These are phyloP conservation scores for Theretra japonica DNA, from an alignment of 2,888 invertebrate genomes.

Conservation along the genomic window DNA sequence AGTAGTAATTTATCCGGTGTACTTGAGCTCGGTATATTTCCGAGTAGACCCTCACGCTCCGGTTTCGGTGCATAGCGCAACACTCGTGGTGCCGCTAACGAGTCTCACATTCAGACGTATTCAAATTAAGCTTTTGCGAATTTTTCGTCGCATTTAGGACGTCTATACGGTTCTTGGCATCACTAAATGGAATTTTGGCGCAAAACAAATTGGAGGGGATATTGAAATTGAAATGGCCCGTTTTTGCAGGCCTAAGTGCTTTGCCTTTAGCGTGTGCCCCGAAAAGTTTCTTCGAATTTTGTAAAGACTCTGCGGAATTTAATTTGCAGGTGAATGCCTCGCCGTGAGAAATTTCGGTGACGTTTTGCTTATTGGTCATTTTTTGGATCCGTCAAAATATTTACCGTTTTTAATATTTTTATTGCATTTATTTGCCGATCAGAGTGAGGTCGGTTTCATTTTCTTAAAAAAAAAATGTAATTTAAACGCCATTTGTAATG, in stretches of 20 bases:
- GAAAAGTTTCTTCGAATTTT: constrained; percentile 46
- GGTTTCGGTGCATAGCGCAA: constrained; percentile 38
- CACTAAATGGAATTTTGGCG: constrained; percentile 46
- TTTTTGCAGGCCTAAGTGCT: constrained; percentile 36
- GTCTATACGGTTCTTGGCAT: constrained; percentile 31
- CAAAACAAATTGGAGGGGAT: constrained; percentile 47
- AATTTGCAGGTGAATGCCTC: constrained; percentile 30
- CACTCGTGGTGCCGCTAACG: constrained; percentile 44
- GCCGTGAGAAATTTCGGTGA: constrained; percentile 20
- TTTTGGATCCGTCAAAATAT: background rate
- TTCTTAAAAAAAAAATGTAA: background rate
- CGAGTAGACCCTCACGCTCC: constrained; percentile 24
- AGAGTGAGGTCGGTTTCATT: background rate
- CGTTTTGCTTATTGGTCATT: constrained; percentile 19
- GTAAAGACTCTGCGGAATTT: constrained; percentile 31
- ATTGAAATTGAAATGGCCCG: constrained; percentile 43
- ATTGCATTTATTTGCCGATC: background rate
- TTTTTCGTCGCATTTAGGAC: constrained; percentile 58
- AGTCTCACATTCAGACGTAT: constrained; percentile 64
- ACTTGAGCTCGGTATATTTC: constrained; percentile 25
- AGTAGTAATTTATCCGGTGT: background rate
- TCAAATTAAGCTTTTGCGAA: constrained; percentile 65
- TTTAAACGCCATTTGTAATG: background rate
- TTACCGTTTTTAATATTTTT: background rate
- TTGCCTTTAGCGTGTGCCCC: constrained; percentile 39